Conservation (phyloP, 2,888 invertebrate genomes). For the Encarsia formosa region DNA sequence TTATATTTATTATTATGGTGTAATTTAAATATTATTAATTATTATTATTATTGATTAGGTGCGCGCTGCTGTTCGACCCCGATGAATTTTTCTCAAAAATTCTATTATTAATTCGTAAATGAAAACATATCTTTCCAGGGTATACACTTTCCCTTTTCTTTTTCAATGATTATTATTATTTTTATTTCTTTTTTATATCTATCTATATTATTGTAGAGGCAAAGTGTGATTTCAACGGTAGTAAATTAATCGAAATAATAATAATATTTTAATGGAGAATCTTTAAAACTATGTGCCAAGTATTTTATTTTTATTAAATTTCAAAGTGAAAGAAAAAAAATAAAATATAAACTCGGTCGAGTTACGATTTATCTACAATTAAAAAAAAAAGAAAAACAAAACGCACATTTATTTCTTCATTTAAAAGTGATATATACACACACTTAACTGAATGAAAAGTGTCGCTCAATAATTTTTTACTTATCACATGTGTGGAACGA, state of each 20-base stretch:
- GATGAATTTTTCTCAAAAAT: no score
- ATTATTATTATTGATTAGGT: background rate
- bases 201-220: constrained; percentile 10
- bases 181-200: no score
- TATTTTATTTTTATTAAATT: constrained; percentile 28
- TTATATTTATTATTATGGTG: background rate
- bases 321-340: constrained; percentile 15
- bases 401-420: constrained; percentile 12
- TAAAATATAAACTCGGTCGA: constrained; percentile 11
- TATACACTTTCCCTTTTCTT: constrained; percentile 34
- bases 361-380: constrained; percentile 20
- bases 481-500: constrained; percentile 9
- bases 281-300: constrained; percentile 28
- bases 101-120: constrained; percentile 34
- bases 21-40: background rate
- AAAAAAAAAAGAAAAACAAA: constrained; percentile 7
- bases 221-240: constrained; percentile 15
- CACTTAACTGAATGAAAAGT: constrained; percentile 13
- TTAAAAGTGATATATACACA: constrained; percentile 1
- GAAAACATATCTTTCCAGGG: constrained; percentile 49
- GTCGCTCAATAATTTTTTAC: background rate
- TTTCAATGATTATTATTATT: constrained; percentile 20
- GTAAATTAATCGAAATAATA: constrained; percentile 20
- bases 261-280: constrained; percentile 17
- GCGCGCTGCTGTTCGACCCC: no score